phyloP scores from a whole-genome alignment of 2,888 invertebrate genomes.

The Clunio marinus region DNA sequence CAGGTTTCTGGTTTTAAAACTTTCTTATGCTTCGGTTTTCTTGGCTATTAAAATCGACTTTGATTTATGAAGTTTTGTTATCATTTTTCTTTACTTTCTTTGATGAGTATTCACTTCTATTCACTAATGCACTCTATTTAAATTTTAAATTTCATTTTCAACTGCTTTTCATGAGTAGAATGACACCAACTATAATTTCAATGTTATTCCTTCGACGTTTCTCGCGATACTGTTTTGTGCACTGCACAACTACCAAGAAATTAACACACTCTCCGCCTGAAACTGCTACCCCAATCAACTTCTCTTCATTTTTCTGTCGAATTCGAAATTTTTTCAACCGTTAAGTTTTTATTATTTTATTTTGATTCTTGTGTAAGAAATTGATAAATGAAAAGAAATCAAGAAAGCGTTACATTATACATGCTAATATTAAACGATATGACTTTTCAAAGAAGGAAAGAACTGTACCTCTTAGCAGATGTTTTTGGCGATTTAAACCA shows the following conservation, averaged over 20 bases:
- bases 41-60: slow-evolving; percentile 12
- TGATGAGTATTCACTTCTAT: background rate
- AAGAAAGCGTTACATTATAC: background rate
- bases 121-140: background rate
- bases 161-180: background rate
- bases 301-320: too few relatives aligned
- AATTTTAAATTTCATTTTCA: background rate
- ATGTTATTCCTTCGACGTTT: too few relatives aligned
- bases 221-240: background rate
- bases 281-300: too few relatives aligned
- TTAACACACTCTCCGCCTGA: background rate
- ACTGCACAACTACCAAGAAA: background rate
- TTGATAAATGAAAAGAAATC: background rate
- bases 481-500: slow-evolving; percentile 16
- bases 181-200: background rate
- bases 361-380: too few relatives aligned
- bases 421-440: slow-evolving; percentile 3
- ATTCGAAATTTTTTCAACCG: background rate
- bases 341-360: background rate
- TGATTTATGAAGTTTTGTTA: slow-evolving; percentile 6
- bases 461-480: slow-evolving; percentile 12
- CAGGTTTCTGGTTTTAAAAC: slow-evolving; percentile 6
- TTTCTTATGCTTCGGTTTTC: slow-evolving; percentile 12
- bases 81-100: slow-evolving; percentile 27
- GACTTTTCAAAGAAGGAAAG: background rate